Conservation (phyloP, 64 coral and sea anemone species). For the Montipora capricornis region DNA sequence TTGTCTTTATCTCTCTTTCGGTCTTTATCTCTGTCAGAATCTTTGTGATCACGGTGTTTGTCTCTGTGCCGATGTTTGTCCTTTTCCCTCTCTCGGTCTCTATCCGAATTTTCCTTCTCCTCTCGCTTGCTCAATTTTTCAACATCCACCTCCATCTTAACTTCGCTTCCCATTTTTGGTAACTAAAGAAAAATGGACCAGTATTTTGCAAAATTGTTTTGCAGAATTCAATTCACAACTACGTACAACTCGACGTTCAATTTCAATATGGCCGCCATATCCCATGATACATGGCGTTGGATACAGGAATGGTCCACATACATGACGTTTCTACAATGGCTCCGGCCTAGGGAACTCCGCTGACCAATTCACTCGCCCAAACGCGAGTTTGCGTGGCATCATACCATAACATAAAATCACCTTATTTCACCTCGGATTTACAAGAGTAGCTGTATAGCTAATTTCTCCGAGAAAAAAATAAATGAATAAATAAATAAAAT, state of each 20-base stretch:
- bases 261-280: constrained; percentile 38
- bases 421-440: too few species aligned
- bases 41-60: constrained; percentile 65
- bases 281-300: not conserved
- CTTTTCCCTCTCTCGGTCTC: constrained; percentile 32
- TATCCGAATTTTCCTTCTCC: constrained; percentile 48
- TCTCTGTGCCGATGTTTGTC: constrained; percentile 60
- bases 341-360: too few species aligned
- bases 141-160: constrained; percentile 29
- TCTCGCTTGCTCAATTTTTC: constrained; percentile 41
- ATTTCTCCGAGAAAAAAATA: too few species aligned
- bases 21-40: constrained; percentile 74
- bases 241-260: not conserved
- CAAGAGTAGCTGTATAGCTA: too few species aligned
- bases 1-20: constrained; percentile 79
- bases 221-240: not conserved
- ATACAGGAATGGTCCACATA: too few species aligned
- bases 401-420: too few species aligned
- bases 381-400: too few species aligned
- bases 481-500: too few species aligned
- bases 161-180: constrained; percentile 38
- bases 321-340: too few species aligned
- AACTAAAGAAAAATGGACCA: not conserved
- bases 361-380: too few species aligned
- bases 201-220: not conserved